These are phyloP conservation scores for Anguilla rostrata DNA, from an alignment of 2,113 vertebrate genomes.

Conservation along the genomic window DNA sequence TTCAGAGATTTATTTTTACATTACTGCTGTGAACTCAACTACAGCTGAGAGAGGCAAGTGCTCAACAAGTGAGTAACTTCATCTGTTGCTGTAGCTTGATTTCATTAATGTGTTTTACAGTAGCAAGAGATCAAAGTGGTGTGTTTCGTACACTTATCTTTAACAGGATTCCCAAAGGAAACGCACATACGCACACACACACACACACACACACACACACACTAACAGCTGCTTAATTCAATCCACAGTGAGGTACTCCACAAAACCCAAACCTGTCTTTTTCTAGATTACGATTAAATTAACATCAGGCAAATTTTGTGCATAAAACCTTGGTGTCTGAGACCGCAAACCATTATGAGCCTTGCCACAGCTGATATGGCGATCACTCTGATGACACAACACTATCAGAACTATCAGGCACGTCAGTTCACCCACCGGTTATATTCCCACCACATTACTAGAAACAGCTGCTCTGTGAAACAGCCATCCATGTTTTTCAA, in stretches of 20 bases:
- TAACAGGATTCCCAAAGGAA: background rate
- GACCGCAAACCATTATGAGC: slow-evolving; percentile 44
- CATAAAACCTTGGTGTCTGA: slow-evolving; percentile 48
- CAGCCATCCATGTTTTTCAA: background rate
- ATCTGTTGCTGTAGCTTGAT: background rate
- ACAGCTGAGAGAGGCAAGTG: background rate
- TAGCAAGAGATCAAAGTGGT: background rate
- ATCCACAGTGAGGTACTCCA: slow-evolving; percentile 38
- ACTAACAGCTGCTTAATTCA: slow-evolving; percentile 43
- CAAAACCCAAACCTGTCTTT: slow-evolving; percentile 54
- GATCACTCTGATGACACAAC: background rate
- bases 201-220: slow-evolving; percentile 40
- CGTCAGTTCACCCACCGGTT: background rate
- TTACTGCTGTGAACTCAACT: background rate
- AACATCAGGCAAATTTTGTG: slow-evolving; percentile 32
- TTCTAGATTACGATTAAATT: slow-evolving; percentile 39
- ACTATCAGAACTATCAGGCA: background rate
- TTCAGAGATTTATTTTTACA: background rate
- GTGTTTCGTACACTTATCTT: background rate
- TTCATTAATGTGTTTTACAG: background rate
- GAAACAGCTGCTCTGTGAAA: background rate
- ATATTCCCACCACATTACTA: background rate
- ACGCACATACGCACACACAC: slow-evolving; percentile 36
- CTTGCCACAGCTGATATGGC: slow-evolving; percentile 50
- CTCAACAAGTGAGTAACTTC: background rate